These are phyloP conservation scores for Protobothrops flavoviridis DNA, from an alignment of 2,113 vertebrate genomes.

Conservation along the genomic window DNA sequence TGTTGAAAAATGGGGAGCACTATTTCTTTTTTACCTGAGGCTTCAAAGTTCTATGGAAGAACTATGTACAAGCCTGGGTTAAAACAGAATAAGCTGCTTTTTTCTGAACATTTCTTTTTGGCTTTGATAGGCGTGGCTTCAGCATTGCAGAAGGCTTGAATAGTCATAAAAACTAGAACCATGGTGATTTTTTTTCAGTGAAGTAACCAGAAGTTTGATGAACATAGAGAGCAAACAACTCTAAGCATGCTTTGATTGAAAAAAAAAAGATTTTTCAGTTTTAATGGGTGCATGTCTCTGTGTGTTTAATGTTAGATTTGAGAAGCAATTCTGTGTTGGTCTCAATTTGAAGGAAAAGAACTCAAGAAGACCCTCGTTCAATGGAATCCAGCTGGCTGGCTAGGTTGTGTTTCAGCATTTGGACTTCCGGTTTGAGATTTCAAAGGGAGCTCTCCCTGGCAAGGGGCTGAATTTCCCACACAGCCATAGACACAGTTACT, in stretches of 20 bases:
- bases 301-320: not conserved
- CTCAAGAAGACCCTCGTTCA: constrained; percentile 18
- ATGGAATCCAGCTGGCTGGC: constrained; percentile 33
- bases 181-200: not conserved
- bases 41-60: not conserved
- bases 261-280: not conserved
- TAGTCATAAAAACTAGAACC: not conserved
- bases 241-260: not conserved
- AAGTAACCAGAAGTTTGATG: not conserved
- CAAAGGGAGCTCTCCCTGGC: constrained; percentile 30
- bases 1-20: not conserved
- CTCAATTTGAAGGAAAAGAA: constrained; percentile 7
- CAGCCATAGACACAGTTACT: constrained; percentile 31
- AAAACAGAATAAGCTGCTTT: not conserved
- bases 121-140: not conserved
- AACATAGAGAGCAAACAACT: not conserved
- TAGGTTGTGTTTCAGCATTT: constrained; percentile 27
- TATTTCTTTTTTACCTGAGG: not conserved
- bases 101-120: not conserved
- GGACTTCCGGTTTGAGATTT: constrained; percentile 39
- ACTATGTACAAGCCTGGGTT: not conserved
- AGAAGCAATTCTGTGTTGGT: not conserved
- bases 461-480: constrained; percentile 34
- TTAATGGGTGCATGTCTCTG: not conserved
- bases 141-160: not conserved